These are phyloP conservation scores for Rallus crepitans DNA, from an alignment of 2,797 vertebrate genomes.

Conservation along the genomic window DNA sequence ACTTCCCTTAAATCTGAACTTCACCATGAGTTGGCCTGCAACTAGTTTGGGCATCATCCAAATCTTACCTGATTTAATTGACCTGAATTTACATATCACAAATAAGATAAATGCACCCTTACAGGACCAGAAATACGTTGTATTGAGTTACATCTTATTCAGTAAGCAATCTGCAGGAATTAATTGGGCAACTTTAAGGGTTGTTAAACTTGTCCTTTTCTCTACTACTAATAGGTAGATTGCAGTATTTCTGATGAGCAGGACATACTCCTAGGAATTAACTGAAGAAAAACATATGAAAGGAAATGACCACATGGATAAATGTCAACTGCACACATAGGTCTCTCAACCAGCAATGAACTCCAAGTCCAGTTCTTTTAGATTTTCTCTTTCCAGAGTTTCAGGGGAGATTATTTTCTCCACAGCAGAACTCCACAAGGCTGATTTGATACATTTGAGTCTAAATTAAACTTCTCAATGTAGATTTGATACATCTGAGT, in stretches of 20 bases:
- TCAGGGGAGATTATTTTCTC: not conserved
- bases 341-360: not conserved
- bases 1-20: not conserved
- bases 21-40: not conserved
- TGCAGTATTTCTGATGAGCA: not conserved
- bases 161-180: not conserved
- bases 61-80: not conserved
- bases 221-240: not conserved
- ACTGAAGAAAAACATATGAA: not conserved
- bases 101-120: not conserved
- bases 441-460: not conserved
- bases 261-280: not conserved
- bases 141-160: not conserved
- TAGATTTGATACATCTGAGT: not conserved
- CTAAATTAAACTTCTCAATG: not conserved
- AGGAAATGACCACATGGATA: not conserved
- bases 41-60: not conserved
- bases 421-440: not conserved
- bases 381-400: not conserved
- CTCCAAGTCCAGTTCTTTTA: not conserved
- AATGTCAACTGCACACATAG: not conserved
- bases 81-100: not conserved
- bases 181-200: not conserved
- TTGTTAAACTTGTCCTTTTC: not conserved
- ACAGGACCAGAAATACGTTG: not conserved